Percentiles rank a stretch among this genome's conserved stretches.
Conservation (phyloP, 2,113 vertebrate species). For the Murina feae region DNA sequence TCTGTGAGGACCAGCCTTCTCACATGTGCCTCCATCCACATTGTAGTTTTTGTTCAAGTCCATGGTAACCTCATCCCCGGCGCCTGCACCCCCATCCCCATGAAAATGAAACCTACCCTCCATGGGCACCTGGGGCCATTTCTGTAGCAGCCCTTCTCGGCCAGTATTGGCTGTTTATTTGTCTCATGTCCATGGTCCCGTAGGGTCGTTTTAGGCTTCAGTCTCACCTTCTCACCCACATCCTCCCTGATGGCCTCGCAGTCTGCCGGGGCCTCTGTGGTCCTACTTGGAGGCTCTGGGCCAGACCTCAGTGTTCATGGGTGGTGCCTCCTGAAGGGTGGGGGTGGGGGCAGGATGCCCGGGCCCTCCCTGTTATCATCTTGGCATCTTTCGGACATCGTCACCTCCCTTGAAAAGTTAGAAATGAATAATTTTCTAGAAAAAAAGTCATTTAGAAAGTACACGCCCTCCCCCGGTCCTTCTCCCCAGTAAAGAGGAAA, state of each 20-base stretch:
- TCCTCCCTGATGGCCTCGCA: neutral
- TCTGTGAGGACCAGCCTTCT: neutral
- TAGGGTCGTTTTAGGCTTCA: neutral
- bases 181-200: rapidly evolving
- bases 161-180: too few species aligned
- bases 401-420: conserved; percentile 22
- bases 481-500: neutral
- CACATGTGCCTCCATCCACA: rapidly evolving
- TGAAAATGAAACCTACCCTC: neutral
- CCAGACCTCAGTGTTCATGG: neutral
- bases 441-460: conserved; percentile 60
- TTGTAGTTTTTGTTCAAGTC: too few species aligned
- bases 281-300: rapidly evolving
- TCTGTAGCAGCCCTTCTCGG: neutral
- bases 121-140: too few species aligned
- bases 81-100: rapidly evolving
- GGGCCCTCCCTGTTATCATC: neutral
- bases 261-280: neutral
- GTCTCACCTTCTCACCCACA: rapidly evolving
- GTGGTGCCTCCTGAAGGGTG: neutral
- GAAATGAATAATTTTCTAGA: conserved; percentile 50
- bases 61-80: neutral
- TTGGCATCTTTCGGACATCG: conserved; percentile 29
- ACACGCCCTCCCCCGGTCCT: neutral
- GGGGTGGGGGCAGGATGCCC: neutral